phyloP scores from a whole-genome alignment of 2,797 vertebrate genomes.

The Mus spretus region DNA sequence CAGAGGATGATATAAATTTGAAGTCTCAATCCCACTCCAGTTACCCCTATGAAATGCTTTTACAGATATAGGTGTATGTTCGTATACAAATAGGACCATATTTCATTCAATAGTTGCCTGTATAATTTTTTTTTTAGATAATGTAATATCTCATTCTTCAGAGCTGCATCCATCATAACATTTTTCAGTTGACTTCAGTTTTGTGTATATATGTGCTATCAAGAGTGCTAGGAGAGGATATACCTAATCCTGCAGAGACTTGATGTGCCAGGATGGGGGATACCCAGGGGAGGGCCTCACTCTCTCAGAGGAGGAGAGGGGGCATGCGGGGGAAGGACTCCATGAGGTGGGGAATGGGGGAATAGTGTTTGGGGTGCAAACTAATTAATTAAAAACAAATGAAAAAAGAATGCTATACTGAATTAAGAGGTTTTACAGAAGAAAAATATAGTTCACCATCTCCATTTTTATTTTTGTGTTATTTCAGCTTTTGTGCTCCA shows the following conservation, averaged over 20 bases:
- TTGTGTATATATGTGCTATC: constrained; percentile 1
- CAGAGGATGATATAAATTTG: constrained; percentile 2
- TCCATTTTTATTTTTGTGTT: constrained; percentile 43
- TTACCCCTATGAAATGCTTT: constrained; percentile 24
- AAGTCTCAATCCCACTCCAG: neutral
- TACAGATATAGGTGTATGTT: neutral
- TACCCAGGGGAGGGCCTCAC: too few relatives aligned
- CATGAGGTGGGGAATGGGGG: too few relatives aligned
- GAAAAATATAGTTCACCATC: constrained; percentile 4
- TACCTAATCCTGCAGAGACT: too few relatives aligned
- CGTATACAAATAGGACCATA: constrained; percentile 2
- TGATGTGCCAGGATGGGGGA: too few relatives aligned
- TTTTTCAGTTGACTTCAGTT: constrained; percentile 59
- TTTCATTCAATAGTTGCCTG: neutral
- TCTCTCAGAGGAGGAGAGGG: too few relatives aligned
- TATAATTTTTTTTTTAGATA: constrained; percentile 30
- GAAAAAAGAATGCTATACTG: neutral
- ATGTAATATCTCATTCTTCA: constrained; percentile 13
- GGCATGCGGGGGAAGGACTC: too few relatives aligned
- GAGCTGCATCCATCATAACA: constrained; percentile 1
- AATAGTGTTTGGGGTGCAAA: too few relatives aligned
- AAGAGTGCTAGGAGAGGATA: too few relatives aligned
- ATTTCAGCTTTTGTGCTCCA: constrained; percentile 16
- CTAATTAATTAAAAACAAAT: too few relatives aligned
- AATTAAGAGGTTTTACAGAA: constrained; percentile 60